A percentile compares a stretch with the other conserved stretches of the same genome.
phyloP scores from a whole-genome alignment of 2,797 vertebrate genomes.

The Vipera ursinii region DNA sequence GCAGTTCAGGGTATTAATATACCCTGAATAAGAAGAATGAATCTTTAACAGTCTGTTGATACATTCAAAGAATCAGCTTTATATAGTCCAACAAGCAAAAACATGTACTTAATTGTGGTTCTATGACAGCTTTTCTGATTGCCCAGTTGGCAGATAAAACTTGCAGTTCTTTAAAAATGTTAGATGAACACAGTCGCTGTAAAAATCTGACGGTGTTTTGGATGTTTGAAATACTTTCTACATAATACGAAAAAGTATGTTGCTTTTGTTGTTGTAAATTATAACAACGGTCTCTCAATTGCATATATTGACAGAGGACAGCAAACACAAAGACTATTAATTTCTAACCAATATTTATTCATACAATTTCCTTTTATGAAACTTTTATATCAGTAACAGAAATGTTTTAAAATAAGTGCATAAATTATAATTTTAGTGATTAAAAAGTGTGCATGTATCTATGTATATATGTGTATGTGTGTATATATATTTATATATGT shows the following conservation, averaged over 20 bases:
- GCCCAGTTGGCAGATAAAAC: neutral
- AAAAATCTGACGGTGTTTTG: neutral
- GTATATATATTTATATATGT: neutral
- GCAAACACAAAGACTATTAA: neutral
- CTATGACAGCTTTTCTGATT: neutral
- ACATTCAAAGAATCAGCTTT: neutral
- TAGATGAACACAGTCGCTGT: neutral
- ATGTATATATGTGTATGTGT: neutral
- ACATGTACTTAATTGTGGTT: neutral
- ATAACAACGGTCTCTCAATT: neutral
- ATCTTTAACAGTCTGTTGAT: neutral
- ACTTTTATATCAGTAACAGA: neutral
- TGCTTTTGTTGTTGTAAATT: neutral
- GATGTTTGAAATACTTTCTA: neutral
- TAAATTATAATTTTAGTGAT: neutral
- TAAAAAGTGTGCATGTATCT: neutral
- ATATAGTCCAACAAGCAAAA: neutral
- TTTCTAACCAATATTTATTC: conserved; percentile 29
- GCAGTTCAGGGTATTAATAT: conserved; percentile 39
- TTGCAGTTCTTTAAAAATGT: neutral
- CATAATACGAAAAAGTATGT: neutral
- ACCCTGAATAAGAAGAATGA: conserved; percentile 19
- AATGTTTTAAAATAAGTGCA: conserved; percentile 37
- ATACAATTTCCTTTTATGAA: neutral
- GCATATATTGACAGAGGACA: neutral